These are phyloP conservation scores for Iguana delicatissima DNA, from an alignment of 2,797 vertebrate genomes.

Conservation along the genomic window DNA sequence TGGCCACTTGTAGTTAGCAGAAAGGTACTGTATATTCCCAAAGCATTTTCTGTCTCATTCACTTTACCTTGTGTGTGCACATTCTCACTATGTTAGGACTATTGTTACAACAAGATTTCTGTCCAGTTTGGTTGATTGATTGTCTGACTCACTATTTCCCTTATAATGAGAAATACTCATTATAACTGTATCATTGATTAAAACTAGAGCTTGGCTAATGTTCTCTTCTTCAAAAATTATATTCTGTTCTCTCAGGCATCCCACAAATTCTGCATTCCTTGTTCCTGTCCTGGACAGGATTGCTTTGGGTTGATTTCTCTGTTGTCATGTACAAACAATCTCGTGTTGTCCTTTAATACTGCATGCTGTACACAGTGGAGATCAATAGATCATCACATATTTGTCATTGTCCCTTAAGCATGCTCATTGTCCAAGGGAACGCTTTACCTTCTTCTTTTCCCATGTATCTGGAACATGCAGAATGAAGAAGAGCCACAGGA, in stretches of 20 bases:
- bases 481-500: neutral
- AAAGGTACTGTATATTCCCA: neutral
- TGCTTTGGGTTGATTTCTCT: neutral
- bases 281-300: neutral
- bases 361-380: neutral
- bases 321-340: slow-evolving; percentile 1
- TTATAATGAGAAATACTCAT: neutral
- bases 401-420: slow-evolving; percentile 13
- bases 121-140: neutral
- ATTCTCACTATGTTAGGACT: neutral
- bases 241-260: neutral
- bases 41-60: neutral
- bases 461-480: neutral
- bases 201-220: neutral
- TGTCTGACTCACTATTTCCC: too few relatives aligned
- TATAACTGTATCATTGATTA: neutral
- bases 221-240: neutral
- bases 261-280: neutral
- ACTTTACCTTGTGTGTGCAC: neutral
- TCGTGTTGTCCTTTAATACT: neutral
- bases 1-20: neutral
- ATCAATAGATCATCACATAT: neutral
- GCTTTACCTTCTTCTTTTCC: neutral
- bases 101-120: neutral
- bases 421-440: neutral